Evolutionary conservation across 1,140 invertebrate species (phyloP).

Genomic region (Rhopalosiphum maidis): DNA sequence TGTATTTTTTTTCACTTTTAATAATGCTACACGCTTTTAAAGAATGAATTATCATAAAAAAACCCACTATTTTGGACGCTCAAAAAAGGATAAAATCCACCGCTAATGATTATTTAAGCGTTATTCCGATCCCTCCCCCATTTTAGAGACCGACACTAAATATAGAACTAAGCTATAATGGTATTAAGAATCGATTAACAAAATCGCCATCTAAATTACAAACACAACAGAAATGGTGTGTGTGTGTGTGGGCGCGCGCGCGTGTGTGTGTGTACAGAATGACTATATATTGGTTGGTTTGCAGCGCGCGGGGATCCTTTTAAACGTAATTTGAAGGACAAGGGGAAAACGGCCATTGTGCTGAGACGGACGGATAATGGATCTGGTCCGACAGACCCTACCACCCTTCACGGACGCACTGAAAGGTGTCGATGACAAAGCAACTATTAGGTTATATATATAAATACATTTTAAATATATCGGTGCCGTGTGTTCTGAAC

Average conservation of each 20-base stretch:
- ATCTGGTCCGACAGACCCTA: constrained; percentile 33
- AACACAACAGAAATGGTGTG: constrained; percentile 22
- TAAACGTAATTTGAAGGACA: constrained; percentile 31
- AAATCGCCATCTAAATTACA: constrained; percentile 55
- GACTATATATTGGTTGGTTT: background rate
- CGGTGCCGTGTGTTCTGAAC: background rate
- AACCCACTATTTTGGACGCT: background rate
- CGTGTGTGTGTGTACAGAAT: background rate
- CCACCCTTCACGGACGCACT: background rate
- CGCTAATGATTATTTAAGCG: constrained; percentile 47
- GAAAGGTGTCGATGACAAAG: constrained; percentile 37
- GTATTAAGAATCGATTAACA: constrained; percentile 56
- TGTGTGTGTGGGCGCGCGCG: too few species aligned
- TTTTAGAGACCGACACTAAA: background rate
- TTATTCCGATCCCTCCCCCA: constrained; percentile 11
- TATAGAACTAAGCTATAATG: constrained; percentile 36
- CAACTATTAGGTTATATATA: background rate
- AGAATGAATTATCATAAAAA: constrained; percentile 34
- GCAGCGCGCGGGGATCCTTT: constrained; percentile 27
- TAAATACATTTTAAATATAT: constrained; percentile 8
- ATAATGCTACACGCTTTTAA: background rate
- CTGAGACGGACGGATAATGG: constrained; percentile 35
- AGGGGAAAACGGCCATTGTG: constrained; percentile 42
- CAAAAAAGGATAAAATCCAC: background rate
- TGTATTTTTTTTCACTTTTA: background rate